phyloP scores from a whole-genome alignment of 2,797 vertebrate species.

The Chelmon rostratus region DNA sequence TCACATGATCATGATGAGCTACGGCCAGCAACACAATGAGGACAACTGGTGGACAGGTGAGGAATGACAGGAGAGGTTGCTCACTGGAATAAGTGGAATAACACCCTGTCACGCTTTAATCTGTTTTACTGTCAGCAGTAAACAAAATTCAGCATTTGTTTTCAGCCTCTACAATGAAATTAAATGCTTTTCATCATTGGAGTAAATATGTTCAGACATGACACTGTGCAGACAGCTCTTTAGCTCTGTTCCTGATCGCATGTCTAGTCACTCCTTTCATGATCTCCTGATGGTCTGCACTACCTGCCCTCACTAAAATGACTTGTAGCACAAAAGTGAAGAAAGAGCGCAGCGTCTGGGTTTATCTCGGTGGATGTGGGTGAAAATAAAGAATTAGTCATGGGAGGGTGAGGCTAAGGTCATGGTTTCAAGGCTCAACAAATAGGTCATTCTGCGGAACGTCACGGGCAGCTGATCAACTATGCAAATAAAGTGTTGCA shows the following conservation, averaged over 20 bases:
- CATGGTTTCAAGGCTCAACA: slow-evolving; percentile 19
- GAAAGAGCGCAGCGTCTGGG: background rate
- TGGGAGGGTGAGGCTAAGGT: background rate
- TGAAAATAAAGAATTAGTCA: slow-evolving; percentile 16
- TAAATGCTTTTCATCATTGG: background rate
- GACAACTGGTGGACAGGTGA: slow-evolving; percentile 8
- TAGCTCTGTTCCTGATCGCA: background rate
- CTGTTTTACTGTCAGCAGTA: background rate
- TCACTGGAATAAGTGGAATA: background rate
- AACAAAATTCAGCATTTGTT: background rate
- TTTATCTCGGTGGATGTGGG: slow-evolving; percentile 1
- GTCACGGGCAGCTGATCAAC: background rate
- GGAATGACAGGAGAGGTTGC: background rate
- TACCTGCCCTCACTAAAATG: background rate
- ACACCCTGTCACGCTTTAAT: background rate
- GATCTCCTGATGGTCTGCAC: background rate
- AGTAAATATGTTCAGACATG: background rate
- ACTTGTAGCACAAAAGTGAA: background rate
- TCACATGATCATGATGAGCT: background rate
- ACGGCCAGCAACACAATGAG: background rate
- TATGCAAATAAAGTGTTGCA: slow-evolving; percentile 38
- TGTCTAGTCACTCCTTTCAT: background rate
- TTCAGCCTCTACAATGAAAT: background rate
- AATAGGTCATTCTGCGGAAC: background rate
- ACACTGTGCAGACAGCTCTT: background rate